Conservation (phyloP, 1,140 invertebrate species). For the Orchestia grillus region DNA sequence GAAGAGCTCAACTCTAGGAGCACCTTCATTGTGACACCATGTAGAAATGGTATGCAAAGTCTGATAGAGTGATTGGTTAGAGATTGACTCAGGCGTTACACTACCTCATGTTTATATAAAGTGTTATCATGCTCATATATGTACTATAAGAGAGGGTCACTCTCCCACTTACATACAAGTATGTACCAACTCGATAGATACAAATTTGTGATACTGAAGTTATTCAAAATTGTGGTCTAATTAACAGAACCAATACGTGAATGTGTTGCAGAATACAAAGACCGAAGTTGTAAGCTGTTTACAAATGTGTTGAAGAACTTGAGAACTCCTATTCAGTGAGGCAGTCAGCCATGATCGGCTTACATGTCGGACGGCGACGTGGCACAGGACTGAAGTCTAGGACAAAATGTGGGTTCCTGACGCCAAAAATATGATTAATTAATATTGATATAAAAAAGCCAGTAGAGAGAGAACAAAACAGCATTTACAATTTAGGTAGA, state of each 20-base stretch:
- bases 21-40: too few relatives aligned
- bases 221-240: neutral
- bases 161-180: too few relatives aligned
- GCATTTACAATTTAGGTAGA: neutral
- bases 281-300: neutral
- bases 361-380: neutral
- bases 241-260: neutral
- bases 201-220: neutral
- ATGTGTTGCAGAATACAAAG: neutral
- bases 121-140: too few relatives aligned
- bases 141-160: too few relatives aligned
- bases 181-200: too few relatives aligned
- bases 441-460: neutral
- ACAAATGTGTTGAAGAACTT: neutral
- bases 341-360: neutral
- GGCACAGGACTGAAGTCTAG: neutral
- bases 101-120: too few relatives aligned
- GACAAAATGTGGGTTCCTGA: neutral
- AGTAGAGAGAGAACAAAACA: neutral
- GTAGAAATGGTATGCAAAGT: too few relatives aligned
- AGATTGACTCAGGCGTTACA: too few relatives aligned
- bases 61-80: too few relatives aligned
- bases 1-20: too few relatives aligned
- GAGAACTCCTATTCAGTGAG: too few relatives aligned
- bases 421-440: neutral